Conservation (phyloP, 2,888 invertebrate species). For the Hypomecis punctinalis region DNA sequence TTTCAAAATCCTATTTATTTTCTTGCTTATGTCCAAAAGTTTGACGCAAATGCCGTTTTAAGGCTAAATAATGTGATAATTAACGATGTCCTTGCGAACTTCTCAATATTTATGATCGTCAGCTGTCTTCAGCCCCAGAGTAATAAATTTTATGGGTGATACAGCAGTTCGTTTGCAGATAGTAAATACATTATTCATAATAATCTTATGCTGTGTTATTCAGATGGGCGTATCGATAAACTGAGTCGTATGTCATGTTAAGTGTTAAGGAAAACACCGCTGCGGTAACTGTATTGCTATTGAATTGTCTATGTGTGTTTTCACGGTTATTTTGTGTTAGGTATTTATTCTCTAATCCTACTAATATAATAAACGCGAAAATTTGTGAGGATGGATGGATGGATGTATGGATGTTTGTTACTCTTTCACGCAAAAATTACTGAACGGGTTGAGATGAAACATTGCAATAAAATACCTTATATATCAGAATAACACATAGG, state of each 20-base stretch:
- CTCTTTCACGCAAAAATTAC: no score
- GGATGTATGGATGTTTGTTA: no score
- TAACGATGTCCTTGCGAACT: conserved; percentile 35
- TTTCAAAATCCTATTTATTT: conserved; percentile 32
- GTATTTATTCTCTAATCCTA: conserved; percentile 4
- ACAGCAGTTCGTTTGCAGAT: conserved; percentile 21
- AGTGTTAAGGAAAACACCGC: conserved; percentile 16
- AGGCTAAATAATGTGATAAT: conserved; percentile 35
- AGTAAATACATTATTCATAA: conserved; percentile 30
- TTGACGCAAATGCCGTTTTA: conserved; percentile 31
- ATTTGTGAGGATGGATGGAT: no score
- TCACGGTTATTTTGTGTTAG: background rate
- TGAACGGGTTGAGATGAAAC: no score
- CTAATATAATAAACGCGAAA: no score
- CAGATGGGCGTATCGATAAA: conserved; percentile 21
- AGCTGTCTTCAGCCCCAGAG: conserved; percentile 37
- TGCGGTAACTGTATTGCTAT: background rate
- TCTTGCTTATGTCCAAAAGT: conserved; percentile 23
- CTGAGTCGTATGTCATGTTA: conserved; percentile 17
- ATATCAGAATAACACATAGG: no score
- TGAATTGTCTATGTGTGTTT: conserved; percentile 1
- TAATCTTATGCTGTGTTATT: conserved; percentile 22
- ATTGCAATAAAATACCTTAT: no score
- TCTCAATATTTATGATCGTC: conserved; percentile 44
- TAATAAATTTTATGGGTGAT: conserved; percentile 26